A percentile compares a stretch with the other conserved stretches of the same genome.
phyloP scores from a whole-genome alignment of 1,140 invertebrate genomes.

The Aphelinus certus region DNA sequence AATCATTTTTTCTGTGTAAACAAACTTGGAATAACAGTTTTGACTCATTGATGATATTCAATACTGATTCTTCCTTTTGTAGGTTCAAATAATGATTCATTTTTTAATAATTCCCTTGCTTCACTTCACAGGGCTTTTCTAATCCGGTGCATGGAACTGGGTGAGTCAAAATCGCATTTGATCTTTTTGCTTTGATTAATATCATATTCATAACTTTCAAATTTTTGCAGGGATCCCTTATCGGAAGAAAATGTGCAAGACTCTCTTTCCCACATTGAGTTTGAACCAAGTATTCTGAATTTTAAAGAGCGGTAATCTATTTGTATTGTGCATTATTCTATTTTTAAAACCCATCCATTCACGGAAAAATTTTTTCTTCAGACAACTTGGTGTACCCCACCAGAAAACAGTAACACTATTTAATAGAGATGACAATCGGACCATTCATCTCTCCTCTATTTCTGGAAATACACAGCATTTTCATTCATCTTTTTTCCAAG shows the following conservation, averaged over 20 bases:
- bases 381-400: conserved; percentile 84
- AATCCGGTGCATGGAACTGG: conserved; percentile 53
- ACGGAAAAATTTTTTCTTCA: conserved; percentile 57
- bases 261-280: conserved; percentile 55
- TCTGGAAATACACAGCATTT: conserved; percentile 88
- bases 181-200: too few species aligned
- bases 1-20: too few species aligned
- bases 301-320: conserved; percentile 59
- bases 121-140: conserved; percentile 49
- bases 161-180: conserved; percentile 48
- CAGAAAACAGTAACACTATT: conserved; percentile 82
- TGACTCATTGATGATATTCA: too few species aligned
- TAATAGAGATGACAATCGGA: conserved; percentile 80
- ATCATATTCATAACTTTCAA: too few species aligned
- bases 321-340: neutral
- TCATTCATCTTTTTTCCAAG: conserved; percentile 92
- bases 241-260: conserved; percentile 55
- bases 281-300: conserved; percentile 60
- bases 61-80: too few species aligned
- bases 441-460: conserved; percentile 85
- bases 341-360: too few species aligned
- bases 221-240: conserved; percentile 53
- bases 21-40: too few species aligned
- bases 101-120: too few species aligned
- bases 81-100: too few species aligned